These are phyloP conservation scores for Acanthosepion esculentum DNA, from an alignment of 2,888 invertebrate species.

Conservation along the genomic window DNA sequence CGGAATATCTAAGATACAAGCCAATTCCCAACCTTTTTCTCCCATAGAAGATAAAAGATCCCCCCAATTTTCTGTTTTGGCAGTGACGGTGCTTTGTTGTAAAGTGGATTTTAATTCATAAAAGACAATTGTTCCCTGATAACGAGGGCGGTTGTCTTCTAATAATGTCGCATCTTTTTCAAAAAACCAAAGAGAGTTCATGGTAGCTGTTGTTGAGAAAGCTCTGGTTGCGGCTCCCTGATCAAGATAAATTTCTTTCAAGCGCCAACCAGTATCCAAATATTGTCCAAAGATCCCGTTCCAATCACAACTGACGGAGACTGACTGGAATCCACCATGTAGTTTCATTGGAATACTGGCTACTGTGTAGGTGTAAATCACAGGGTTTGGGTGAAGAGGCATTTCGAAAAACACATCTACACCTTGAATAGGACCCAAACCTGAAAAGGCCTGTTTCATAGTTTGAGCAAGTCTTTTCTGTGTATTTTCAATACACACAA, in stretches of 20 bases:
- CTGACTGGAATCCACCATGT: slow-evolving; percentile 51
- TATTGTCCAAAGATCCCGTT: slow-evolving; percentile 61
- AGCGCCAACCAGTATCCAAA: slow-evolving; percentile 68
- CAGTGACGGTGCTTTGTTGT: too few species aligned
- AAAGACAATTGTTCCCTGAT: too few species aligned
- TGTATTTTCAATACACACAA: slow-evolving; percentile 64
- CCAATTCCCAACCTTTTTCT: too few species aligned
- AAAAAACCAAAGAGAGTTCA: slow-evolving; percentile 70
- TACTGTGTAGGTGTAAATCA: slow-evolving; percentile 65
- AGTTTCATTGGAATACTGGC: slow-evolving; percentile 61
- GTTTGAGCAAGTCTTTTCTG: slow-evolving; percentile 56
- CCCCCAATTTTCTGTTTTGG: too few species aligned
- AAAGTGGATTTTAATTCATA: too few species aligned
- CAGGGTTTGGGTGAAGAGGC: slow-evolving; percentile 58
- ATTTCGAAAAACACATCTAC: slow-evolving; percentile 71
- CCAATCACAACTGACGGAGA: slow-evolving; percentile 65
- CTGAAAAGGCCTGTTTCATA: slow-evolving; percentile 48
- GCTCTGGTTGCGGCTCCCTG: slow-evolving; percentile 47
- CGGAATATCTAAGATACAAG: too few species aligned
- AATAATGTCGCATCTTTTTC: slow-evolving; percentile 66
- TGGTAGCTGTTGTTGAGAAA: slow-evolving; percentile 49
- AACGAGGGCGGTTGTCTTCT: slow-evolving; percentile 62
- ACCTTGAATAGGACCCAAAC: slow-evolving; percentile 56
- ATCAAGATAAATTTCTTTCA: slow-evolving; percentile 71
- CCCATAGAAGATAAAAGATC: too few species aligned